Evolutionary conservation across 2,797 vertebrate genomes (phyloP).

Genomic region (Steatocranus sp.): DNA sequence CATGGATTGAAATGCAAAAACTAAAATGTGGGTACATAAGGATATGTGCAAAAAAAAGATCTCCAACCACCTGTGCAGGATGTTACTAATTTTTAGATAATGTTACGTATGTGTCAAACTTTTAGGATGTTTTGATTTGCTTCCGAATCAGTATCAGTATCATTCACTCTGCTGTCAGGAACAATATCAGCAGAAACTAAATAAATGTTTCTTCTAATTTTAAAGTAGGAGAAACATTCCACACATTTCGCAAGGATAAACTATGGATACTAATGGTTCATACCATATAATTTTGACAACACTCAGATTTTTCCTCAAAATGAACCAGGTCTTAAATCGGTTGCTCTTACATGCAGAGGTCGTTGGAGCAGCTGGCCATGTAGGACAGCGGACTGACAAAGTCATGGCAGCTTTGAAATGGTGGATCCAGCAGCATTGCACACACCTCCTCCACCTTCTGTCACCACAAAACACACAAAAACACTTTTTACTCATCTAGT

Average conservation of each 20-base stretch:
- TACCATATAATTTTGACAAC: not conserved
- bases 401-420: slow-evolving; percentile 87
- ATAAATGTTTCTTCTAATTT: not conserved
- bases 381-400: slow-evolving; percentile 91
- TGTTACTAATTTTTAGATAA: not conserved
- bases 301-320: not conserved
- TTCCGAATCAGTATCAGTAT: not conserved
- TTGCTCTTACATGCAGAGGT: slow-evolving; percentile 89
- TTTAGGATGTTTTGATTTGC: not conserved
- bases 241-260: not conserved
- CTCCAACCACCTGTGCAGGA: not conserved
- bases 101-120: not conserved
- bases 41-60: not conserved
- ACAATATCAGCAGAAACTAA: not conserved
- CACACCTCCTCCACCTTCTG: slow-evolving; percentile 84
- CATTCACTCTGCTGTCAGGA: not conserved
- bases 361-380: slow-evolving; percentile 92
- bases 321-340: not conserved
- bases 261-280: not conserved
- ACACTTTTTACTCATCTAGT: not conserved
- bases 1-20: not conserved
- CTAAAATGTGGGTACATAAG: not conserved
- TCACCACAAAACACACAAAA: slow-evolving; percentile 11
- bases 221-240: not conserved
- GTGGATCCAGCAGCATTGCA: slow-evolving; percentile 75